A percentile compares a stretch with the other conserved stretches of the same genome.
phyloP scores from a whole-genome alignment of 1,140 invertebrate genomes.

The Diorhabda sublineata region DNA sequence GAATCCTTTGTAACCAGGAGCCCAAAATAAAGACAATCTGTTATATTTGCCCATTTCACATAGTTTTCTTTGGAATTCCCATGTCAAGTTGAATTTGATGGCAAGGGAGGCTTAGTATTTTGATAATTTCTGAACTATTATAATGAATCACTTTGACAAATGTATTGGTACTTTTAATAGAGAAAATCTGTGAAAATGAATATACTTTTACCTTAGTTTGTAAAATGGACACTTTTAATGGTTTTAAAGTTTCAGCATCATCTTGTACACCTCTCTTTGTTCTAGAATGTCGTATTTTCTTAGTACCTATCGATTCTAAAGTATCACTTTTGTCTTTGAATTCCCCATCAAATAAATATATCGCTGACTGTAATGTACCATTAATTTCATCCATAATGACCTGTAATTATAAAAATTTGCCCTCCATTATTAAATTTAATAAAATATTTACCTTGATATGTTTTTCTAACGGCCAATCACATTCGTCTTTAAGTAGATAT shows the following conservation, averaged over 20 bases:
- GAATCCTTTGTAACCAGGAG: too few species aligned
- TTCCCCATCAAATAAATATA: slow-evolving; percentile 40
- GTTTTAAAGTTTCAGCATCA: slow-evolving; percentile 30
- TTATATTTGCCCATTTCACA: too few species aligned
- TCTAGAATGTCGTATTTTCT: slow-evolving; percentile 46
- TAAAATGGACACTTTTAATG: slow-evolving; percentile 55
- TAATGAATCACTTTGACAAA: slow-evolving; percentile 9
- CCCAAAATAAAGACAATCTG: too few species aligned
- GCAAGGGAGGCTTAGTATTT: background rate
- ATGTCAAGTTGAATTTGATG: background rate
- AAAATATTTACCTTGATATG: slow-evolving; percentile 40
- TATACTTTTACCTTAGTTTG: slow-evolving; percentile 61
- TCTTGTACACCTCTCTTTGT: slow-evolving; percentile 31
- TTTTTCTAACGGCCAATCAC: slow-evolving; percentile 34
- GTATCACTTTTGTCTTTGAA: slow-evolving; percentile 50
- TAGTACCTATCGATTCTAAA: slow-evolving; percentile 56
- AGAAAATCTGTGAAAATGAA: background rate
- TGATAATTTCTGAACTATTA: background rate
- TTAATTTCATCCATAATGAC: slow-evolving; percentile 55
- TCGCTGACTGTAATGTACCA: slow-evolving; percentile 47
- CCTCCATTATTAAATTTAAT: background rate
- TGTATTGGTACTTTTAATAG: too few species aligned
- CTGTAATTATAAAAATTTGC: slow-evolving; percentile 45
- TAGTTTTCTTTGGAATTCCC: too few species aligned
- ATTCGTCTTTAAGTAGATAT: slow-evolving; percentile 31